phyloP scores from a whole-genome alignment of 2,888 invertebrate genomes.

The Apoderus coryli region DNA sequence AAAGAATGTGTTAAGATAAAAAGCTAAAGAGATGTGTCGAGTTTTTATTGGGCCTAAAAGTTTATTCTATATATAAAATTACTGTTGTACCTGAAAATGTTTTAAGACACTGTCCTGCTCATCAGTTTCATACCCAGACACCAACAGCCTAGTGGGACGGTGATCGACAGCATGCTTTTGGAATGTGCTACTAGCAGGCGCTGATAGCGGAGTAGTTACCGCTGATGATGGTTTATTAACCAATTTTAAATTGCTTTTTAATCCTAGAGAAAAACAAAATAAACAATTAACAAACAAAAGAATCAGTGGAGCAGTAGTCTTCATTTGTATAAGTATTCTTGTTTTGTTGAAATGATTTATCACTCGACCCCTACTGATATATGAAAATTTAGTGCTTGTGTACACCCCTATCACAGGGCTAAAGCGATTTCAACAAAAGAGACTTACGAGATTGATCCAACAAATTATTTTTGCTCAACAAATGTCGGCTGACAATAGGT shows the following conservation, averaged over 20 bases:
- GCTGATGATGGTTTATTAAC: constrained; percentile 18
- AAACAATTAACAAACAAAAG: no score
- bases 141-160: constrained; percentile 69
- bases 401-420: no score
- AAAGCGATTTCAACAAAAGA: no score
- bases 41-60: neutral
- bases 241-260: constrained; percentile 17
- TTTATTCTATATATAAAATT: no score
- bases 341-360: no score
- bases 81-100: constrained; percentile 64
- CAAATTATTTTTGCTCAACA: constrained; percentile 30
- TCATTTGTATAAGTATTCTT: no score
- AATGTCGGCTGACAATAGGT: constrained; percentile 26
- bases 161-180: constrained; percentile 59
- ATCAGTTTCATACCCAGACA: constrained; percentile 75
- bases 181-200: constrained; percentile 17
- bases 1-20: constrained; percentile 9
- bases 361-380: no score
- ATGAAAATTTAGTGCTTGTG: no score
- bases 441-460: no score
- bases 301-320: no score
- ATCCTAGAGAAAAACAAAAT: constrained; percentile 15
- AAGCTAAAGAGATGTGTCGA: neutral
- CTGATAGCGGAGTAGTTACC: constrained; percentile 8
- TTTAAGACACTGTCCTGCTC: constrained; percentile 65